A percentile compares a stretch with the other conserved stretches of the same genome.
These are phyloP conservation scores for Medauroidea extradentata DNA, from an alignment of 1,140 invertebrate species.

Conservation along the genomic window DNA sequence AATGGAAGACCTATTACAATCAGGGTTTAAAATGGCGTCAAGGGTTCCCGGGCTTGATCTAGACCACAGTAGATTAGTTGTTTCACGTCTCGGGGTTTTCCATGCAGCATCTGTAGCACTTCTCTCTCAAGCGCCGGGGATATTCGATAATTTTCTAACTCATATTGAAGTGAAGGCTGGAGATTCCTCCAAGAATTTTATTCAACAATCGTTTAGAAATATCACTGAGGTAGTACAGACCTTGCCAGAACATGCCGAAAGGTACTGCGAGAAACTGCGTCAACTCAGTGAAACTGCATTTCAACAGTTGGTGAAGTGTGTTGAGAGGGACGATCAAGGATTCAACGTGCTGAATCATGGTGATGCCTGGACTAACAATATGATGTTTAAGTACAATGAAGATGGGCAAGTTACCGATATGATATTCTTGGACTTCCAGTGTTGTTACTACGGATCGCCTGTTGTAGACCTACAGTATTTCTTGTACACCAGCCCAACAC, in stretches of 20 bases:
- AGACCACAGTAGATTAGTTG: not conserved
- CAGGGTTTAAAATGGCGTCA: constrained; percentile 11
- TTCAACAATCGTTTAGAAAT: not conserved
- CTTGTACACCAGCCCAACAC: constrained; percentile 37
- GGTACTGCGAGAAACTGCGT: not conserved
- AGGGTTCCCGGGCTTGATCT: constrained; percentile 7
- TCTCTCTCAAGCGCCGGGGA: no score
- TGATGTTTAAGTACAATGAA: constrained; percentile 19
- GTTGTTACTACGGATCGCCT: constrained; percentile 44
- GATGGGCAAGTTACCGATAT: not conserved
- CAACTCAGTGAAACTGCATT: not conserved
- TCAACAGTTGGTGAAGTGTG: not conserved
- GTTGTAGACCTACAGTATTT: constrained; percentile 50
- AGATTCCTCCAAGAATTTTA: not conserved
- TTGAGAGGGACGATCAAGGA: not conserved
- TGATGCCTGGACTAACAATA: constrained; percentile 25
- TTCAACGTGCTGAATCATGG: constrained; percentile 15
- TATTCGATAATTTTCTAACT: not conserved
- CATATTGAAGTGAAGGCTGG: not conserved
- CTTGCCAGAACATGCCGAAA: not conserved
- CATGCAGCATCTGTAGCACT: not conserved
- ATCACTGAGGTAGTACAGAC: not conserved
- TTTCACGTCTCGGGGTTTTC: not conserved
- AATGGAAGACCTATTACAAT: constrained; percentile 8
- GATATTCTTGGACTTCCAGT: constrained; percentile 50